Evolutionary conservation across 2,888 invertebrate species (phyloP).

Genomic region (Drosophila birchii): DNA sequence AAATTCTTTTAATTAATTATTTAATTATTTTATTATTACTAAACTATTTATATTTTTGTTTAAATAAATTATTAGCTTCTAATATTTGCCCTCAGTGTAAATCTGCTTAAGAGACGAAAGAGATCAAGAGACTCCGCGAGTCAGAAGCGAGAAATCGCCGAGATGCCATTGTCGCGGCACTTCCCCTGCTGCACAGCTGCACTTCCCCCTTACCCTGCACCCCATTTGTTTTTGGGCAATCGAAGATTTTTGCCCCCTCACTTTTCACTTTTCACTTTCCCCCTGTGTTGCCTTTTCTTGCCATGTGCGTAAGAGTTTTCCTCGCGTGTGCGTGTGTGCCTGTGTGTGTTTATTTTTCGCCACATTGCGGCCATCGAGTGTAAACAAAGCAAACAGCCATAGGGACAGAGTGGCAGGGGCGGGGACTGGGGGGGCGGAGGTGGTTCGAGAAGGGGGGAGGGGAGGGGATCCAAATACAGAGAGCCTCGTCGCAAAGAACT

Average conservation of each 20-base stretch:
- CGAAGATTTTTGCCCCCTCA: conserved; percentile 50
- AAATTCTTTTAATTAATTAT: too few species aligned
- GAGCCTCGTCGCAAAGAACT: conserved; percentile 49
- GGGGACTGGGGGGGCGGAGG: conserved; percentile 5
- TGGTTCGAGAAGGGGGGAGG: conserved; percentile 1
- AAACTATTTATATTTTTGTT: too few species aligned
- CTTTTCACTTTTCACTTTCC: conserved; percentile 29
- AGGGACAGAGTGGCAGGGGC: conserved; percentile 10
- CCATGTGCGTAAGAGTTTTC: conserved; percentile 39
- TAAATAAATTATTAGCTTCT: not conserved
- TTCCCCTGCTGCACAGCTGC: conserved; percentile 18
- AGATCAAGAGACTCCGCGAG: conserved; percentile 14
- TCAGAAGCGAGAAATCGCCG: conserved; percentile 63
- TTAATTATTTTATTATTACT: too few species aligned
- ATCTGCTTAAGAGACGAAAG: not conserved
- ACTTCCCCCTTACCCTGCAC: not conserved
- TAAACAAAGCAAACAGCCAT: conserved; percentile 58
- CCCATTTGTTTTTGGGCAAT: conserved; percentile 57
- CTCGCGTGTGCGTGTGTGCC: conserved; percentile 25
- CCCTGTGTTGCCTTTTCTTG: conserved; percentile 6
- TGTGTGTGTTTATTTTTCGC: conserved; percentile 65
- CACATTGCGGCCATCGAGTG: conserved; percentile 58
- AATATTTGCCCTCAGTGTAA: not conserved
- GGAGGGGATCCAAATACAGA: conserved; percentile 29
- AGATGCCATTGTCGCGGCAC: conserved; percentile 53